Conservation (phyloP, 2,113 vertebrate genomes). For the Orthonyx spaldingii region DNA sequence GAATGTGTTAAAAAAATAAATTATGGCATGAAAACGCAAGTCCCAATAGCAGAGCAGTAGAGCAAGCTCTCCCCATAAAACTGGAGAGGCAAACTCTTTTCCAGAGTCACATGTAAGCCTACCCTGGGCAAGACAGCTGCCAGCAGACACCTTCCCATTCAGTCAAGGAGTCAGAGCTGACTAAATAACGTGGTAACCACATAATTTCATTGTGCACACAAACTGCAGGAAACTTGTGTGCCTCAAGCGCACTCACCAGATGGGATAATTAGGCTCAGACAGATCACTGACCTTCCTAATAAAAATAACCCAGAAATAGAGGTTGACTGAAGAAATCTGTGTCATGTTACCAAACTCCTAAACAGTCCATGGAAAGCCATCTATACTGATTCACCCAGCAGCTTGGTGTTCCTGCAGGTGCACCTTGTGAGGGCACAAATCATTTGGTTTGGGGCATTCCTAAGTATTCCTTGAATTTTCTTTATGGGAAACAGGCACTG, state of each 20-base stretch:
- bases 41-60: background rate
- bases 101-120: background rate
- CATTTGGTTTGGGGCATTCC: background rate
- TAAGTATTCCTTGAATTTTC: background rate
- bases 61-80: background rate
- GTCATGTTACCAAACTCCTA: background rate
- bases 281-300: constrained; percentile 43
- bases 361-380: background rate
- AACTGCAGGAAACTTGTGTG: background rate
- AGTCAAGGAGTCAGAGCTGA: background rate
- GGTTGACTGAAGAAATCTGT: constrained; percentile 10
- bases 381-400: background rate
- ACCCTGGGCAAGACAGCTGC: background rate
- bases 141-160: background rate
- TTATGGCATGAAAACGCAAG: accelerated
- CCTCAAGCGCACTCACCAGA: background rate
- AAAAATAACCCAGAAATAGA: constrained; percentile 19
- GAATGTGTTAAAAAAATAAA: background rate
- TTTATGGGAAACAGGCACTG: background rate
- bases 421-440: background rate
- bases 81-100: background rate
- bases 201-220: background rate
- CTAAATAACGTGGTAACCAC: background rate
- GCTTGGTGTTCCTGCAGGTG: background rate
- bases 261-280: constrained; percentile 46